Evolutionary conservation across 1,140 invertebrate species (phyloP).

Genomic region (Tetraneura akinire): DNA sequence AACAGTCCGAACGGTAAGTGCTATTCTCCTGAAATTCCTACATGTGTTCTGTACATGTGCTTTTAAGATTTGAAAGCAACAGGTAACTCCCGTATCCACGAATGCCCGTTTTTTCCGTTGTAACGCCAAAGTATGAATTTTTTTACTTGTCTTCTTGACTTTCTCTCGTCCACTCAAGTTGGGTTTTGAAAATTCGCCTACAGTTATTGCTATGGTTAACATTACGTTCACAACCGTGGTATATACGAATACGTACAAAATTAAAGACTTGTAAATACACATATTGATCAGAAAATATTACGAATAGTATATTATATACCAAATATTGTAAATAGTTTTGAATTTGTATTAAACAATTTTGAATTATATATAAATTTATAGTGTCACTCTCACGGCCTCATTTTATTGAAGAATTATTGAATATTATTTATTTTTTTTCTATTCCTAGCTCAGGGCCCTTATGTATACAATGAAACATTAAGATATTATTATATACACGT

Average conservation of each 20-base stretch:
- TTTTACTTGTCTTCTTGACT: neutral
- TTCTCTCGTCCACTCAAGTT: neutral
- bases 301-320: too few relatives aligned
- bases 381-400: too few relatives aligned
- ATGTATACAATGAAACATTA: neutral
- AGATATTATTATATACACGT: too few relatives aligned
- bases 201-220: too few relatives aligned
- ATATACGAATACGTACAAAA: too few relatives aligned
- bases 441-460: too few relatives aligned
- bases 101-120: neutral
- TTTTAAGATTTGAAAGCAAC: neutral
- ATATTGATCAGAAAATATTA: too few relatives aligned
- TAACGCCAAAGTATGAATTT: too few relatives aligned
- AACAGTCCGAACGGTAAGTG: constrained; percentile 21
- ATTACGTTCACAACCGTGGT: too few relatives aligned
- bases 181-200: neutral
- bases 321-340: neutral
- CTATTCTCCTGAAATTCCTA: too few relatives aligned
- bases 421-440: neutral
- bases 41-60: neutral
- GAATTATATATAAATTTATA: neutral
- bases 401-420: neutral
- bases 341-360: constrained; percentile 14
- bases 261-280: too few relatives aligned
- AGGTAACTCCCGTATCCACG: neutral